A percentile compares a stretch with the other conserved stretches of the same genome.
These are phyloP conservation scores for Aix galericulata DNA, from an alignment of 2,113 vertebrate genomes.

Conservation along the genomic window DNA sequence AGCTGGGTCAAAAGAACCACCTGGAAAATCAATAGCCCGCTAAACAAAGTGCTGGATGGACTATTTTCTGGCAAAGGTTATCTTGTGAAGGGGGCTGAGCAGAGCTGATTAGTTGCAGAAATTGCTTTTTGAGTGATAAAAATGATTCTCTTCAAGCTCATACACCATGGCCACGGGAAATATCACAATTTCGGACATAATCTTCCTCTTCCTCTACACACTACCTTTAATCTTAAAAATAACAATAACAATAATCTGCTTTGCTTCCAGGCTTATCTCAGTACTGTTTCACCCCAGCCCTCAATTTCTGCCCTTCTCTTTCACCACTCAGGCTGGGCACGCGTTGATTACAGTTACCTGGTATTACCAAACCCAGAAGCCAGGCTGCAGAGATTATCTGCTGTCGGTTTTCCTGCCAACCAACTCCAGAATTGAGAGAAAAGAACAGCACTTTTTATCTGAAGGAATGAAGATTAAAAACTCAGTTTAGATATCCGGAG, in stretches of 20 bases:
- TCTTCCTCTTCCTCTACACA: background rate
- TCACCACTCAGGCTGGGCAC: background rate
- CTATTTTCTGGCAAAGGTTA: slow-evolving; percentile 6
- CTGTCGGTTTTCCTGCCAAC: background rate
- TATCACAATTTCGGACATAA: background rate
- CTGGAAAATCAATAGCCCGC: background rate
- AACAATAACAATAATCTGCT: background rate
- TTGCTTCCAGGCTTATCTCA: slow-evolving; percentile 20
- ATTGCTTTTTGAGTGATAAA: slow-evolving; percentile 31
- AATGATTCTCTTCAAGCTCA: background rate
- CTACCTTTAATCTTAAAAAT: slow-evolving; percentile 1
- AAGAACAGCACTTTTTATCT: background rate
- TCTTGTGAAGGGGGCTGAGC: background rate
- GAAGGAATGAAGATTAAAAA: slow-evolving; percentile 29
- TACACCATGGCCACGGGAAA: background rate
- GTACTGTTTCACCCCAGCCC: background rate
- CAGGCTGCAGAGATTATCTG: background rate
- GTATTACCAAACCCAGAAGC: background rate
- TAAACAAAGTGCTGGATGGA: background rate
- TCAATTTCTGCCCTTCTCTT: background rate
- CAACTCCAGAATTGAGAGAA: background rate
- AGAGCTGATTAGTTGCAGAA: background rate
- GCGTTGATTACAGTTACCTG: background rate
- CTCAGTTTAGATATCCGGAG: background rate
- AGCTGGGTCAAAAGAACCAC: background rate